These are phyloP conservation scores for Onychostoma macrolepis DNA, from an alignment of 2,113 vertebrate genomes.

Conservation along the genomic window DNA sequence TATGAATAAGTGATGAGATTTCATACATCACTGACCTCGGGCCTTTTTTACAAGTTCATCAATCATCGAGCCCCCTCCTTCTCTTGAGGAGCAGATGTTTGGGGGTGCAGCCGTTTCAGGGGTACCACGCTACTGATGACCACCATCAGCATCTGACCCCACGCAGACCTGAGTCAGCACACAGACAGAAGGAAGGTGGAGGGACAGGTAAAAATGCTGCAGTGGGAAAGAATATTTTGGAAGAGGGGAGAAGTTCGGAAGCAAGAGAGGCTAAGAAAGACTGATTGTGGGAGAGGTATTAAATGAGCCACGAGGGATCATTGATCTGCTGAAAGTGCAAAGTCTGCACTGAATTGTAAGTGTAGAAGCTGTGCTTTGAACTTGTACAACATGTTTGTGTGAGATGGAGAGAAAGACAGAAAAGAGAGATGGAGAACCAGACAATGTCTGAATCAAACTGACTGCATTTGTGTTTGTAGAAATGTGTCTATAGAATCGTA, in stretches of 20 bases:
- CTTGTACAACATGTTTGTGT: constrained; percentile 68
- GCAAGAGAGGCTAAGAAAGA: constrained; percentile 35
- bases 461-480: background rate
- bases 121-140: constrained; percentile 23
- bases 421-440: background rate
- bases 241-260: constrained; percentile 12
- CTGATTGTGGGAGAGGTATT: constrained; percentile 42
- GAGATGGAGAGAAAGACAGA: background rate
- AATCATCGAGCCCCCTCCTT: constrained; percentile 50
- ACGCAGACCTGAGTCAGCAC: constrained; percentile 50
- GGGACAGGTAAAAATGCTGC: constrained; percentile 38
- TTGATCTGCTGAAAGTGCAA: constrained; percentile 77
- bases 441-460: constrained; percentile 15
- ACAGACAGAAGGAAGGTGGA: constrained; percentile 9
- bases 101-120: constrained; percentile 34
- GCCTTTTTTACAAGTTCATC: constrained; percentile 58
- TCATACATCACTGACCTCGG: constrained; percentile 58
- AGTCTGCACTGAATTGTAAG: constrained; percentile 72
- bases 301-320: constrained; percentile 69
- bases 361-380: constrained; percentile 67
- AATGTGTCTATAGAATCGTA: background rate
- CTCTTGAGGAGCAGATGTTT: constrained; percentile 48
- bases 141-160: constrained; percentile 38
- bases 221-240: constrained; percentile 15
- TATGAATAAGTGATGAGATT: constrained; percentile 61